Conservation (phyloP, 2,888 invertebrate genomes). For the Apoderus coryli region DNA sequence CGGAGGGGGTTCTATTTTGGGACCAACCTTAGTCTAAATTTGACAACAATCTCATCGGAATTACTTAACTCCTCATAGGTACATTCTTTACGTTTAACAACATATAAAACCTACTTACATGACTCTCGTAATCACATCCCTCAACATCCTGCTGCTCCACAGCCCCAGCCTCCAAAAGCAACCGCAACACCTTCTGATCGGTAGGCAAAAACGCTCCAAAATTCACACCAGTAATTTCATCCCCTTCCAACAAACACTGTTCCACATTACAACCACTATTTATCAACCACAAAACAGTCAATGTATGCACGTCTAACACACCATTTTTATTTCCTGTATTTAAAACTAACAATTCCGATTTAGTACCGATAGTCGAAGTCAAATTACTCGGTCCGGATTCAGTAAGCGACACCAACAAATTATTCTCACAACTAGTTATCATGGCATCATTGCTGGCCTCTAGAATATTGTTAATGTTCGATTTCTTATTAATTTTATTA, state of each 20-base stretch:
- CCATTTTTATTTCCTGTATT: constrained; percentile 1
- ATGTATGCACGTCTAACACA: constrained; percentile 44
- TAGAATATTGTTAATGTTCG: constrained; percentile 11
- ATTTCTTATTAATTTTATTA: constrained; percentile 23
- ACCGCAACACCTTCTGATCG: constrained; percentile 53
- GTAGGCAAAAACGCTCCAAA: constrained; percentile 47
- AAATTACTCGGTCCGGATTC: constrained; percentile 12
- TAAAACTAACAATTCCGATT: too few relatives aligned
- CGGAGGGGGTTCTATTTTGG: too few relatives aligned
- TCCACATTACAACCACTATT: constrained; percentile 51
- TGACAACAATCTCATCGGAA: too few relatives aligned
- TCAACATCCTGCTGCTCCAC: constrained; percentile 36
- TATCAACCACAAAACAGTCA: constrained; percentile 63
- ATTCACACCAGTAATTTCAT: constrained; percentile 33
- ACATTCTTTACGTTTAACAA: too few relatives aligned
- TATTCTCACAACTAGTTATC: constrained; percentile 15
- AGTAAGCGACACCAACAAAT: constrained; percentile 13
- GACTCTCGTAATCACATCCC: constrained; percentile 31
- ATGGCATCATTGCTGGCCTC: constrained; percentile 14
- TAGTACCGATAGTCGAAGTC: constrained; percentile 10
- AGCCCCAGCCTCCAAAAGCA: constrained; percentile 63
- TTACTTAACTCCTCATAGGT: too few relatives aligned
- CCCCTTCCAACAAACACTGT: constrained; percentile 37
- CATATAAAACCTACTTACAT: constrained; percentile 24
- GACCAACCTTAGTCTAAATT: too few relatives aligned